Base-by-base conservation (phyloP, 2,888 invertebrate species). In the Cotesia congregata region DNA sequence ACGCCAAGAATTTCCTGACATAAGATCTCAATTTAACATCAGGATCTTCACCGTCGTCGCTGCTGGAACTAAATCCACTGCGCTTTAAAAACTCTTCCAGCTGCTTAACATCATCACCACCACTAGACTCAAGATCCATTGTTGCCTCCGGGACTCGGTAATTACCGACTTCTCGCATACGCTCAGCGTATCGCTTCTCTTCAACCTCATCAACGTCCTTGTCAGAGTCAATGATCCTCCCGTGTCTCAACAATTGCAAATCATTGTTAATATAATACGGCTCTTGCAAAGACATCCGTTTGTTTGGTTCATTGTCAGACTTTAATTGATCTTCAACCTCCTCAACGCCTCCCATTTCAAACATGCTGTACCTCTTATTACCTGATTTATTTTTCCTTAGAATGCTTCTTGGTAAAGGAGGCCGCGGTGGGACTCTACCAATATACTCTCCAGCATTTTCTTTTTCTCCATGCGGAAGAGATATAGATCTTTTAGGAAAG, bases 261-360 rank as follows among this genome's bases (percentile, higher is more conserved):
- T 89, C 89, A 71, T 89, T 89, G 72, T 89, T 92, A 79, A 92
- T 89, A 85, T 93, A 93, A 83, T 94, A 93, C 0, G 94, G 94
- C 85, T 95, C 95, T 86, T 94, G 95, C 71, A 95, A 88, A n/a
- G 95, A 95, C 88, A 94, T 92, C 70, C 95, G 90, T 86, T 95
- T 95, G 78, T 92, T 92, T 65, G 90, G 91, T 88, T 93, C 84
- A 87, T 91, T 87, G 90, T 91, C 69, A 3, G 81, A 76, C 86
- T 91, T 83, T 89, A 90, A 86, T 85, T 91, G 86, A 87, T 90
- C 88, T 1, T 88, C 86, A 1, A 90, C 90, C 74, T 91, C 90
- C 83, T 93, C 92, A 67, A 92, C 90, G 76, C 92, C 91, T 79
- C 93, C 93, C 91, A 94, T 92, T 89, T 95, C 95, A 85, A 95